Base-by-base conservation (phyloP, 2,113 vertebrate genomes). In the Ceuthmochares aereus region DNA sequence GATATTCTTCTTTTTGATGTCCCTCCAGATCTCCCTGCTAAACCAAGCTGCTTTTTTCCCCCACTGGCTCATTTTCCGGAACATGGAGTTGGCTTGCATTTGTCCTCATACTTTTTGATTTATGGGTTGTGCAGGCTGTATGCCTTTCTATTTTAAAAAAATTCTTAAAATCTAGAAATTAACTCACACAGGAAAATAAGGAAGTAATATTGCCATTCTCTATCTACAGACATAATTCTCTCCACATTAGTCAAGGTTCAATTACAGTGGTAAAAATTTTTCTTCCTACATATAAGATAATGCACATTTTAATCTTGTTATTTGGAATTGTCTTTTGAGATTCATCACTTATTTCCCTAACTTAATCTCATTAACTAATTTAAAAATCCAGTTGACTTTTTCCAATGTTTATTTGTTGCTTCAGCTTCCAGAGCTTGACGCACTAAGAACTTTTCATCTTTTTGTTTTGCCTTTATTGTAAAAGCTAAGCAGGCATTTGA, bases 401-500 rank as follows among this genome's bases (percentile, higher is more conserved):
- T 96, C 66, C 36, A 75, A 32, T 40, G 2, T 1, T 49, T 49
- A 22, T 93, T 79, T 68, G 12, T 82, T 93, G 17, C 34, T 87
- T 94, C 30, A 51, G 7, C n/a, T 93, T 93, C 21, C 19, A 92
- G 54, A 59, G 15, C 42, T 87, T 73, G 60, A 94, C 83, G 40
- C 62, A 79, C 63, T 83, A 62, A 67, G 62, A 47, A 67, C 34
- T 19, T 37, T 93, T 87, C 32, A 37, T 75, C 43, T 89, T 74
- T 90, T 80, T 79, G 73, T 85, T 96, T 95, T 58, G 14, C 76
- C 47, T 93, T 89, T 91, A 73, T 45, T 77, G 81, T 79, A 55
- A 77, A 94, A 96, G 66, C 89, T 94, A 88, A 77, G 37, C 37
- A 83, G 37, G 34, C 21, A 47, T 91, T 96, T 90, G 82, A 74